Conservation (phyloP, 2,888 invertebrate species). For the Drosophila demipolita region DNA sequence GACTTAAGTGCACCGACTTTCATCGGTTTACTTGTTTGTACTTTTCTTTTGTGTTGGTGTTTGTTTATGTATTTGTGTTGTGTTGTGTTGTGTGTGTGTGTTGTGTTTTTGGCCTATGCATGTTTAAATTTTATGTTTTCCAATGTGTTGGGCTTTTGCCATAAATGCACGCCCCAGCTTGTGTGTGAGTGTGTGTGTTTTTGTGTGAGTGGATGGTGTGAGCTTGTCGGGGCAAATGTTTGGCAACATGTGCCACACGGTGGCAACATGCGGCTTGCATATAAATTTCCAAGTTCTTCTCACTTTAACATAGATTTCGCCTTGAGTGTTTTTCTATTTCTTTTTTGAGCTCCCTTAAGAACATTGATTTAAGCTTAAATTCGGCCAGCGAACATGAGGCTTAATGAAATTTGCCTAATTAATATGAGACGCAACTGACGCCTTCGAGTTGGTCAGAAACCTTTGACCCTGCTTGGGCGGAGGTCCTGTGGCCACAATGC, state of each 20-base stretch:
- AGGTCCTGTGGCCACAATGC: constrained; percentile 35
- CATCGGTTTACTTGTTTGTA: constrained; percentile 23
- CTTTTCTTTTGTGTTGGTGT: constrained; percentile 26
- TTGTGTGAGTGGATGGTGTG: constrained; percentile 20
- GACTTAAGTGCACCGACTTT: not conserved
- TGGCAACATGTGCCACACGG: constrained; percentile 73
- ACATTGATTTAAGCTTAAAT: constrained; percentile 44
- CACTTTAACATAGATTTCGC: constrained; percentile 47
- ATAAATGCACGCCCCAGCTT: constrained; percentile 60
- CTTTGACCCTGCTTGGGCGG: constrained; percentile 42
- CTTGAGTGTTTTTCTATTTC: constrained; percentile 9
- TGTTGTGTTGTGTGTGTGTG: constrained; percentile 58
- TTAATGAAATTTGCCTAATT: constrained; percentile 61
- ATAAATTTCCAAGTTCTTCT: constrained; percentile 66
- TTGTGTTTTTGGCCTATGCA: constrained; percentile 79
- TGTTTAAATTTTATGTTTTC: constrained; percentile 80
- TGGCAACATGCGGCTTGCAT: constrained; percentile 74
- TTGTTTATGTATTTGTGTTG: constrained; percentile 51
- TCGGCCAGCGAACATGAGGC: constrained; percentile 21
- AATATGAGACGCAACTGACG: constrained; percentile 27
- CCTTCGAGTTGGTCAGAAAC: constrained; percentile 14
- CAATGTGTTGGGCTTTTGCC: constrained; percentile 72
- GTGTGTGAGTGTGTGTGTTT: constrained; percentile 6
- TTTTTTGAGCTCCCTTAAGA: not conserved
- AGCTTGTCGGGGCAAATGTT: constrained; percentile 66